Conservation (phyloP, 2,888 invertebrate species). For the Thelaira solivaga region DNA sequence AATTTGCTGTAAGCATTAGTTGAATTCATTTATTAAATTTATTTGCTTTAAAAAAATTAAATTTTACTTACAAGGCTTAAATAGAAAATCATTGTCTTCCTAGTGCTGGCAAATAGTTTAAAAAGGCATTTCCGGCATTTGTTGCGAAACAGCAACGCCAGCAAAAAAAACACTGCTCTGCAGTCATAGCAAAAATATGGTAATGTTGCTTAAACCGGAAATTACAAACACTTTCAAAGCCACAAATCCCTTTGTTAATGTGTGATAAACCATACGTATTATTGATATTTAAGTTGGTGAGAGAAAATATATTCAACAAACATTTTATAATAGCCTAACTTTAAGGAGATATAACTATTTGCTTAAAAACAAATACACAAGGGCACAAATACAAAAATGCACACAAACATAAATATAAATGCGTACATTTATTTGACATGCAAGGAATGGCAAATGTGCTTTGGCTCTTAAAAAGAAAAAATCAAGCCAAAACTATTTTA, state of each 20-base stretch:
- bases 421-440: no score
- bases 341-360: neutral
- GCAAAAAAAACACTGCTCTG: neutral
- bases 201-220: slow-evolving; percentile 38
- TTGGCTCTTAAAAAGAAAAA: no score
- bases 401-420: no score
- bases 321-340: neutral
- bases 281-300: neutral
- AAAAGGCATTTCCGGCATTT: slow-evolving; percentile 44
- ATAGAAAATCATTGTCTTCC: slow-evolving; percentile 39
- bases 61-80: neutral
- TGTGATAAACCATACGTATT: slow-evolving; percentile 10
- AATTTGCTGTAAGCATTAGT: no score
- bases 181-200: slow-evolving; percentile 18
- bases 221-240: slow-evolving; percentile 47
- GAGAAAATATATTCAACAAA: neutral
- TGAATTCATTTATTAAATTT: no score
- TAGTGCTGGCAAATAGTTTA: slow-evolving; percentile 55
- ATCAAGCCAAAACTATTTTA: no score
- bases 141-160: neutral
- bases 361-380: neutral
- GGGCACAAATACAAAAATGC: no score
- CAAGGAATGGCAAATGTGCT: no score
- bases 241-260: slow-evolving; percentile 46
- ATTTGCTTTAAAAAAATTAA: neutral